Conservation (phyloP, 2,888 invertebrate genomes). For the Rapana venosa region DNA sequence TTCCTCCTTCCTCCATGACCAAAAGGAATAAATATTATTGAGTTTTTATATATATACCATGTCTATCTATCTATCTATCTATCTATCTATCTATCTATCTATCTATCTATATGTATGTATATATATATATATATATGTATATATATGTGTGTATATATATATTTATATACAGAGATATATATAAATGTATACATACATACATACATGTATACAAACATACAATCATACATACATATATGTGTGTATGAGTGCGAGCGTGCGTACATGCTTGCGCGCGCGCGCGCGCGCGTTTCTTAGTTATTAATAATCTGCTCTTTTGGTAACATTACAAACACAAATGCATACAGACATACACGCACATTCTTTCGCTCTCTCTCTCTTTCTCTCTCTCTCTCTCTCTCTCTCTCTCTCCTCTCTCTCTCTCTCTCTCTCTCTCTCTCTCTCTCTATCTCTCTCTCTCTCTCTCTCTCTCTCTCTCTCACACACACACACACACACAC, state of each 20-base stretch:
- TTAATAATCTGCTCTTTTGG: too few relatives aligned
- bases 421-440: background rate
- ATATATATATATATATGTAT: background rate
- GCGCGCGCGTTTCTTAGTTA: too few relatives aligned
- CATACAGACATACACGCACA: background rate
- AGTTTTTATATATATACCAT: background rate
- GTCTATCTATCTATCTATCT: background rate
- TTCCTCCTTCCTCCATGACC: too few relatives aligned
- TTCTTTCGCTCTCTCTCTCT: background rate
- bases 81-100: background rate
- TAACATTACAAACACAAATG: background rate
- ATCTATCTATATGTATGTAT: background rate
- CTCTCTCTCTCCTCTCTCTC: too few relatives aligned
- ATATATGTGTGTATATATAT: background rate
- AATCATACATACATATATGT: background rate
- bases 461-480: background rate
- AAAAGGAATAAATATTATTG: too few relatives aligned
- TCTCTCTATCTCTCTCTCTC: background rate
- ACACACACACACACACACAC: conserved; percentile 7
- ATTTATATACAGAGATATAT: background rate
- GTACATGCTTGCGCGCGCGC: background rate
- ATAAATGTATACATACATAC: background rate
- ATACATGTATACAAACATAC: background rate
- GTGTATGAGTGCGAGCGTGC: background rate
- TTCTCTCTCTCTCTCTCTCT: too few relatives aligned